phyloP scores from a whole-genome alignment of 2,888 invertebrate species.

The Junonia oenone region DNA sequence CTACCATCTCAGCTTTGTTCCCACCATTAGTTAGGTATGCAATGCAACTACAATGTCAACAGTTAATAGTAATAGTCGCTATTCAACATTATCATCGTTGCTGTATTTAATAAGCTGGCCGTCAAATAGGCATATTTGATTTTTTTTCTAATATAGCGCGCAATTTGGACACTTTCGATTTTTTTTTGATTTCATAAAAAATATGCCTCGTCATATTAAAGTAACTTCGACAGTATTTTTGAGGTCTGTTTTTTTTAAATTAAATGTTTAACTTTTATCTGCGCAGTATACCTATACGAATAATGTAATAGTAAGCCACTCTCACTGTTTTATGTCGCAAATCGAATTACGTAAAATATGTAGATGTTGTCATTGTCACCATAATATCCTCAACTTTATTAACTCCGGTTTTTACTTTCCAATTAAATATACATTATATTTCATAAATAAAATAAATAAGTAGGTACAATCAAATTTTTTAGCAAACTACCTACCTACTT shows the following conservation, averaged over 20 bases:
- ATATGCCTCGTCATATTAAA: too few relatives aligned
- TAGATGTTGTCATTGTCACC: slow-evolving; percentile 12
- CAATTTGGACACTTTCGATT: too few relatives aligned
- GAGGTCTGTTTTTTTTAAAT: too few relatives aligned
- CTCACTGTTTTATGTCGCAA: neutral
- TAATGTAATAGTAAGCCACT: neutral
- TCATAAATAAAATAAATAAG: neutral
- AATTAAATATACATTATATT: neutral
- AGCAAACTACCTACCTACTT: too few relatives aligned
- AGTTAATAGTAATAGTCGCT: slow-evolving; percentile 8
- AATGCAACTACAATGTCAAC: slow-evolving; percentile 24
- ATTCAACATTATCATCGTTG: slow-evolving; percentile 11
- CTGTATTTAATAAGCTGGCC: neutral
- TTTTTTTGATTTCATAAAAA: too few relatives aligned
- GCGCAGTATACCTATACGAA: neutral
- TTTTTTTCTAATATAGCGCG: neutral
- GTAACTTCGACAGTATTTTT: too few relatives aligned
- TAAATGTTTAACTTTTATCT: neutral
- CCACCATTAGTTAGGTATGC: slow-evolving; percentile 22
- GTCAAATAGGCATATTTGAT: neutral
- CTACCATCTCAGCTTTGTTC: slow-evolving; percentile 21
- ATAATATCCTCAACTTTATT: slow-evolving; percentile 3
- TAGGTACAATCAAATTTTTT: too few relatives aligned
- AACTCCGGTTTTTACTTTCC: neutral
- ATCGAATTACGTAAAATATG: slow-evolving; percentile 8